phyloP scores from a whole-genome alignment of 2,113 vertebrate species.

The Channa maculata region DNA sequence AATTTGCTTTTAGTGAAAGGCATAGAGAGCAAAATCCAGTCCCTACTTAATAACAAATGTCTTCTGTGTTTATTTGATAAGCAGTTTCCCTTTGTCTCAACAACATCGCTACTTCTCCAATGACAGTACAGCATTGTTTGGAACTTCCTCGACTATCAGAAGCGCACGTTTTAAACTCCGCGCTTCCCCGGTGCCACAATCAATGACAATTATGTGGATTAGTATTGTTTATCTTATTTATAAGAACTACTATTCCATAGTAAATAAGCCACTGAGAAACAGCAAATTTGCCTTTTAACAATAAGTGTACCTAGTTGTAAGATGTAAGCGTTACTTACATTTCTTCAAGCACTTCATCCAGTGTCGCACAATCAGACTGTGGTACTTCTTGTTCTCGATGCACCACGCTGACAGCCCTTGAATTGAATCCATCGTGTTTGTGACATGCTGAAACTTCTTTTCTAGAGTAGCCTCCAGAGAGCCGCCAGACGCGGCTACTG shows the following conservation, averaged over 20 bases:
- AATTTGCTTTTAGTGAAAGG: too few relatives aligned
- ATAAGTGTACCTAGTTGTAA: too few relatives aligned
- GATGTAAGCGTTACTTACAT: slow-evolving; percentile 85
- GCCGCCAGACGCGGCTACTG: slow-evolving; percentile 73
- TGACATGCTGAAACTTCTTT: slow-evolving; percentile 88
- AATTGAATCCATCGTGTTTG: slow-evolving; percentile 97
- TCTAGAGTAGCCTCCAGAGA: slow-evolving; percentile 90
- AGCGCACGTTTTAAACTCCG: slow-evolving; percentile 2
- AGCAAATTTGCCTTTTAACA: too few relatives aligned
- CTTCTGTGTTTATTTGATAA: too few relatives aligned
- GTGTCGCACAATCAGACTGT: slow-evolving; percentile 90
- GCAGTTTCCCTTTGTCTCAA: too few relatives aligned
- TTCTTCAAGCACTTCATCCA: slow-evolving; percentile 94
- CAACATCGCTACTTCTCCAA: too few relatives aligned
- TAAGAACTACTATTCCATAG: too few relatives aligned
- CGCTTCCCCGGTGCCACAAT: not conserved
- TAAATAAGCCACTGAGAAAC: too few relatives aligned
- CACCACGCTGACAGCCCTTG: slow-evolving; percentile 94
- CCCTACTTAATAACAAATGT: too few relatives aligned
- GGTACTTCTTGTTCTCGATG: slow-evolving; percentile 96
- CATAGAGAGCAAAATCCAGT: too few relatives aligned
- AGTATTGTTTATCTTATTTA: not conserved
- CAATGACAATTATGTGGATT: too few relatives aligned
- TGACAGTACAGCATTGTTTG: too few relatives aligned
- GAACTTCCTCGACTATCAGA: not conserved